Conservation (phyloP, 2,113 vertebrate species). For the Aspidoscelis tigris region DNA sequence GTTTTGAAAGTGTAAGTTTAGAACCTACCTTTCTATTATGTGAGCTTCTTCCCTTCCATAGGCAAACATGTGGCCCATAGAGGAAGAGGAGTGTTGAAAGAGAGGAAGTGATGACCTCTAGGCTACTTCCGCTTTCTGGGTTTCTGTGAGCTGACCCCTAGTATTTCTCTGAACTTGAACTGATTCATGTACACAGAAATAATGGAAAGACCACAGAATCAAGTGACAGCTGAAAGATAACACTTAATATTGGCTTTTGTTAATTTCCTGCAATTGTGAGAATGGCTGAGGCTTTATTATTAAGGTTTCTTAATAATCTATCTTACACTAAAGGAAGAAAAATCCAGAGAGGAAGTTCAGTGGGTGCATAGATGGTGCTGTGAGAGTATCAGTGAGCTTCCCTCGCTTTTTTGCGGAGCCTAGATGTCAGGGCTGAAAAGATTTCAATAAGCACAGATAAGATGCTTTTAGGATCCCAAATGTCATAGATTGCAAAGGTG, state of each 20-base stretch:
- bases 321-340: not conserved
- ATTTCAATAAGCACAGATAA: conserved; percentile 33
- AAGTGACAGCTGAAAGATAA: conserved; percentile 48
- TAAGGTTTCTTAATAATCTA: conserved; percentile 22
- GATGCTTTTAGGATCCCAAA: not conserved
- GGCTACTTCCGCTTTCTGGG: conserved; percentile 54
- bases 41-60: not conserved
- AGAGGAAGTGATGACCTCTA: conserved; percentile 38
- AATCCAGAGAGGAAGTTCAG: conserved; percentile 30
- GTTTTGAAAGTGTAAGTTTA: not conserved
- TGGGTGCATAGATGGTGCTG: conserved; percentile 36
- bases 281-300: conserved; percentile 49
- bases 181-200: not conserved
- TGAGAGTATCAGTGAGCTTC: conserved; percentile 7
- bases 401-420: not conserved
- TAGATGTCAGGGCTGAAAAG: not conserved
- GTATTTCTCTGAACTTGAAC: not conserved
- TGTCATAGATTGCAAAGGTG: not conserved
- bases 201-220: conserved; percentile 39
- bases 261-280: conserved; percentile 70
- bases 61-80: not conserved
- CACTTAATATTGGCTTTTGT: conserved; percentile 51
- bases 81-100: conserved; percentile 20
- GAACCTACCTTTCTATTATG: not conserved
- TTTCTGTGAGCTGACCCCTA: conserved; percentile 40